A percentile compares a stretch with the other conserved stretches of the same genome.
Evolutionary conservation across 2,888 invertebrate genomes (phyloP).

Genomic region (Notodonta ziczac): DNA sequence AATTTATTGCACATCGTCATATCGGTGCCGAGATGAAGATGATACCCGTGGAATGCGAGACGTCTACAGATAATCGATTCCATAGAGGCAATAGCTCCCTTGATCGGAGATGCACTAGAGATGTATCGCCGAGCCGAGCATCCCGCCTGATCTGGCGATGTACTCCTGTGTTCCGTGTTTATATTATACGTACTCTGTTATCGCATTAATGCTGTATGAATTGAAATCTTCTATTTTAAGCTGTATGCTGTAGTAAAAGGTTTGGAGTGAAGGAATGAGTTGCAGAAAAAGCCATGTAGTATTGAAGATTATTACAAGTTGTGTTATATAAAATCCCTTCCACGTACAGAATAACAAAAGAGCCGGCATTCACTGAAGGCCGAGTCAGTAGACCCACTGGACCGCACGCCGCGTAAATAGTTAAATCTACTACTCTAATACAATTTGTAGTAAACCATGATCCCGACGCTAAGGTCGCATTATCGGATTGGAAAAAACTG

Average conservation of each 20-base stretch:
- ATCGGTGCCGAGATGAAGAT: slow-evolving; percentile 53
- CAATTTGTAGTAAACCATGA: slow-evolving; percentile 85
- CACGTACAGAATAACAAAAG: slow-evolving; percentile 36
- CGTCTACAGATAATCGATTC: slow-evolving; percentile 67
- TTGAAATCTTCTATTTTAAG: neutral
- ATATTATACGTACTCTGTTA: slow-evolving; percentile 23
- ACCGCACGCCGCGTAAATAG: slow-evolving; percentile 72
- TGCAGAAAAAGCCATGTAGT: neutral
- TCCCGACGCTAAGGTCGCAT: slow-evolving; percentile 83
- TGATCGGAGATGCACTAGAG: slow-evolving; percentile 60
- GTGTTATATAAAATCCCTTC: slow-evolving; percentile 23
- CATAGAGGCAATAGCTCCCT: slow-evolving; percentile 53
- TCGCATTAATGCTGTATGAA: slow-evolving; percentile 16
- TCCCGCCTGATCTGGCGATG: slow-evolving; percentile 35
- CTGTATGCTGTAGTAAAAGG: no score
- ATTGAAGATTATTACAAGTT: slow-evolving; percentile 2
- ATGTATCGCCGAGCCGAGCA: slow-evolving; percentile 50
- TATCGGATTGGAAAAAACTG: slow-evolving; percentile 84
- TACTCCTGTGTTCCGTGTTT: slow-evolving; percentile 21
- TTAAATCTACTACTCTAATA: slow-evolving; percentile 83
- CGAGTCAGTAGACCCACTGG: slow-evolving; percentile 40
- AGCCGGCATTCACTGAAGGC: slow-evolving; percentile 33
- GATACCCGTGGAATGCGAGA: slow-evolving; percentile 64
- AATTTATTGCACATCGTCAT: slow-evolving; percentile 54
- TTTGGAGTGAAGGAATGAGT: no score